Evolutionary conservation across 1,140 invertebrate species (phyloP).

Genomic region (Mya arenaria): DNA sequence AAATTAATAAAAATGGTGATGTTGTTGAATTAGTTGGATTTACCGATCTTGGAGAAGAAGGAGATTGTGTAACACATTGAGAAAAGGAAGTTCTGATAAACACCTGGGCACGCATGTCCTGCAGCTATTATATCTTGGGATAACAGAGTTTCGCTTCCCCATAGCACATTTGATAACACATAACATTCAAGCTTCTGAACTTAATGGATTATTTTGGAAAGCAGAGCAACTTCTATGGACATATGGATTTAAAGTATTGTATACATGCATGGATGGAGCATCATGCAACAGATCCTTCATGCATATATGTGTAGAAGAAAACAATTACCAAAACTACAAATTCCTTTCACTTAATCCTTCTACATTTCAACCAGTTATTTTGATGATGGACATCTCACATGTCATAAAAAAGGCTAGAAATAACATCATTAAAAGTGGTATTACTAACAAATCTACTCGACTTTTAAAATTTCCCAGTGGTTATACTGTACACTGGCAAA

Average conservation of each 20-base stretch:
- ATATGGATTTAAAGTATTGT: conserved; percentile 40
- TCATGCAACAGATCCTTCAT: conserved; percentile 39
- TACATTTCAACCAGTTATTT: conserved; percentile 2
- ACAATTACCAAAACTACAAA: background rate
- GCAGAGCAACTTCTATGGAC: conserved; percentile 42
- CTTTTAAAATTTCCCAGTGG: conserved; percentile 12
- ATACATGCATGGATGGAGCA: conserved; percentile 53
- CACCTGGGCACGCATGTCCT: conserved; percentile 49
- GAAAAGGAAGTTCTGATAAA: conserved; percentile 10
- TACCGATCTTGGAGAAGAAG: conserved; percentile 30
- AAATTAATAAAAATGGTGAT: conserved; percentile 2
- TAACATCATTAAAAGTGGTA: conserved; percentile 25
- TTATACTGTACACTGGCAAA: background rate
- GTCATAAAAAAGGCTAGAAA: conserved; percentile 16
- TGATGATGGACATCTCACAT: conserved; percentile 28
- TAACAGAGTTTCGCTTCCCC: conserved; percentile 53
- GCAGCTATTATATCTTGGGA: conserved; percentile 54
- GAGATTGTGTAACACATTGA: conserved; percentile 20
- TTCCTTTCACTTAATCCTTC: conserved; percentile 33
- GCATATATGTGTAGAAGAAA: background rate
- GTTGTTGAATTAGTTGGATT: conserved; percentile 49
- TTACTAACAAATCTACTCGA: background rate
- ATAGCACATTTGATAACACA: conserved; percentile 57
- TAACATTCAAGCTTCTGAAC: conserved; percentile 42
- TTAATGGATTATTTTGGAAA: conserved; percentile 52